phyloP scores from a whole-genome alignment of 2,797 vertebrate genomes.

The Smutsia temminckii region DNA sequence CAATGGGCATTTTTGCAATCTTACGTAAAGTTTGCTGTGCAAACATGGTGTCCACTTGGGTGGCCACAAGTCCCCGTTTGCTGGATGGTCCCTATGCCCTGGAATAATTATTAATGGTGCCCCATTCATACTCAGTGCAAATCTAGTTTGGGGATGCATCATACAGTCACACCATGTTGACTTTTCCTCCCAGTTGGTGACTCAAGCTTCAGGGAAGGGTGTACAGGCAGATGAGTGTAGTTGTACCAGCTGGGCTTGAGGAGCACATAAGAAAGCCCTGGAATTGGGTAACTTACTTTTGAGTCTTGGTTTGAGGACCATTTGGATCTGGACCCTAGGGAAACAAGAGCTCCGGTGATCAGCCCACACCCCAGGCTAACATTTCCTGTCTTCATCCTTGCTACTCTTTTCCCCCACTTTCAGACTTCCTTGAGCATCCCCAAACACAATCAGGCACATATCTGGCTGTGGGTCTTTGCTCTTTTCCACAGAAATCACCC shows the following conservation, averaged over 20 bases:
- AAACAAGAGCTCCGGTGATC: background rate
- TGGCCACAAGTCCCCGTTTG: background rate
- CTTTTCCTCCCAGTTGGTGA: background rate
- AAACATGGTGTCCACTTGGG: background rate
- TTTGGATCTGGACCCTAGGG: background rate
- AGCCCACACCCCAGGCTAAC: background rate
- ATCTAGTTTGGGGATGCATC: background rate
- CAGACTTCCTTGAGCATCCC: background rate
- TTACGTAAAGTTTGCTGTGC: background rate
- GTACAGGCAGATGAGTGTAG: accelerated
- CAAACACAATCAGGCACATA: background rate
- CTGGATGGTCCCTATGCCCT: background rate
- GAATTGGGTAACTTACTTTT: background rate
- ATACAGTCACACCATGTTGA: accelerated
- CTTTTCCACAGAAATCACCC: background rate
- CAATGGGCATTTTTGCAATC: accelerated
- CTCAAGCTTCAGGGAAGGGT: background rate
- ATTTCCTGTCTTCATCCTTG: background rate
- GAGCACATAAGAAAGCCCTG: background rate
- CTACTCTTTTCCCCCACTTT: background rate
- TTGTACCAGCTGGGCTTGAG: no score
- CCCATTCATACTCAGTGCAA: background rate
- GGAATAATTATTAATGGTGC: background rate
- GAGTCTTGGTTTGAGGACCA: no score
- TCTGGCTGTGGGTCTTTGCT: background rate